phyloP scores from a whole-genome alignment of 2,113 vertebrate species.

The Spheniscus mendiculus region DNA sequence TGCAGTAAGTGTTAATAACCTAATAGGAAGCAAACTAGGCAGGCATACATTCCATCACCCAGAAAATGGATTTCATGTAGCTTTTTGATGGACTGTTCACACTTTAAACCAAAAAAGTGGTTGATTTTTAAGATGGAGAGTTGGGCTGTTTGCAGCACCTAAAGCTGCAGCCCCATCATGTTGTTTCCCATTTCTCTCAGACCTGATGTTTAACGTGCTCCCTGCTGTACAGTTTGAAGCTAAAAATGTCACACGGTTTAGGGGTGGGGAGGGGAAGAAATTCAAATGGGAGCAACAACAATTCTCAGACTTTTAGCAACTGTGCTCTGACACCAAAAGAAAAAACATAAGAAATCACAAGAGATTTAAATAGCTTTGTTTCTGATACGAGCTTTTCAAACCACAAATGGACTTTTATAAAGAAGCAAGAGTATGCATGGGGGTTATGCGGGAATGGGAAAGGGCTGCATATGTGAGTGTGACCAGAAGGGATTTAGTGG shows the following conservation, averaged over 20 bases:
- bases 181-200: neutral
- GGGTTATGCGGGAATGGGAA: neutral
- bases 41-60: neutral
- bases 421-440: neutral
- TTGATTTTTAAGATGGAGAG: neutral
- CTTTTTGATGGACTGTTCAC: neutral
- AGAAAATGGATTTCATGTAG: neutral
- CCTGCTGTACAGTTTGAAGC: neutral
- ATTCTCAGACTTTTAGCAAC: neutral
- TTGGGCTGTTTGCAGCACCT: neutral
- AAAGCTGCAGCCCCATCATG: neutral
- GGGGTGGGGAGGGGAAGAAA: neutral
- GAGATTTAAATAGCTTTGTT: neutral
- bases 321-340: neutral
- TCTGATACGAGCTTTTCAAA: neutral
- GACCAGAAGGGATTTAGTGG: neutral
- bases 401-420: neutral
- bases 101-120: neutral
- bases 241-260: neutral
- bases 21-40: neutral
- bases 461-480: neutral
- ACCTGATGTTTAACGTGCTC: neutral
- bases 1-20: constrained; percentile 11
- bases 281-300: neutral
- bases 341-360: neutral